Percentiles rank a stretch among this genome's conserved stretches.
These are phyloP conservation scores for Psophia crepitans DNA, from an alignment of 2,113 vertebrate species.

Conservation along the genomic window DNA sequence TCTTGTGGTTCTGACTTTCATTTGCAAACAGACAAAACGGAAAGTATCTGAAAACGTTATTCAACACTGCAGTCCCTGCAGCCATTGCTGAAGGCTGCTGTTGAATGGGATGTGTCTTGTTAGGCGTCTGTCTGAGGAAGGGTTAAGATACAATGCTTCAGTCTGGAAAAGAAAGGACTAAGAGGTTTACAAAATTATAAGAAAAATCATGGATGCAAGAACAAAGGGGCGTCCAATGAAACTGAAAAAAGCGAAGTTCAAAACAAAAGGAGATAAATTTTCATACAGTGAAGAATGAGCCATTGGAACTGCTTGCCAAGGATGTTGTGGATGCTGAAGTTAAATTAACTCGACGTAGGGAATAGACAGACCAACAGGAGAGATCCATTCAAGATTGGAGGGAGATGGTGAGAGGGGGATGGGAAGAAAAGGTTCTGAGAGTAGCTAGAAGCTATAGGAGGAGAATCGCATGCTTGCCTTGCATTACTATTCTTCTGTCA, in stretches of 20 bases:
- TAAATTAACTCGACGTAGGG: background rate
- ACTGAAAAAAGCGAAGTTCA: background rate
- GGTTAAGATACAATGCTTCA: background rate
- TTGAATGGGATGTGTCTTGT: background rate
- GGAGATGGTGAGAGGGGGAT: fast-evolving
- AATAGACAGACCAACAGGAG: background rate
- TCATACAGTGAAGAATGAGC: background rate
- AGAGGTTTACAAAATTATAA: background rate
- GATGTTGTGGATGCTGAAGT: background rate
- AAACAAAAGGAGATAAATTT: background rate
- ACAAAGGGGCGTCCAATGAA: background rate
- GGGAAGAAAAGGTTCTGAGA: background rate
- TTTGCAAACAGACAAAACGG: background rate
- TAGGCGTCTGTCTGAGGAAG: background rate
- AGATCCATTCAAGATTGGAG: background rate
- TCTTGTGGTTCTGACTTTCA: background rate
- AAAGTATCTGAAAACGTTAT: background rate
- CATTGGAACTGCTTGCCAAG: background rate
- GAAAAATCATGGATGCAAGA: background rate
- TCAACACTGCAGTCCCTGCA: background rate
- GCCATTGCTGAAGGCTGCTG: background rate
- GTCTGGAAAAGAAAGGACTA: background rate
- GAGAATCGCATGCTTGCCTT: background rate
- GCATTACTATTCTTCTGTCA: background rate
- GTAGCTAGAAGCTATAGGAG: background rate